These are phyloP conservation scores for Dendropsophus ebraccatus DNA, from an alignment of 2,113 vertebrate species.

Conservation along the genomic window DNA sequence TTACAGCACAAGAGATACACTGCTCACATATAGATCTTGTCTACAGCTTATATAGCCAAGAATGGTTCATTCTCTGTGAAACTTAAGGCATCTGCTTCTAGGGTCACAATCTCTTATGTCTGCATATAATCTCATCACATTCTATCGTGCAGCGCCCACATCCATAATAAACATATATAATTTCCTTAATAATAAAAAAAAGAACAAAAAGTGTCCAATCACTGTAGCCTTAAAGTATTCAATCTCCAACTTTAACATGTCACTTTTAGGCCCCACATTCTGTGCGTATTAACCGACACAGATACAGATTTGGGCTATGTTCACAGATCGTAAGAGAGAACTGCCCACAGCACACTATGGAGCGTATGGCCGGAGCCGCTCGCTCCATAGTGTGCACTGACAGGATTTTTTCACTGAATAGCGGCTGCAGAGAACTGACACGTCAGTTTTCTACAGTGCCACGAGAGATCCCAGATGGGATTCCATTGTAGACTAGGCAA, in stretches of 20 bases:
- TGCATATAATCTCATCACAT: background rate
- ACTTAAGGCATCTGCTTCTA: constrained; percentile 20
- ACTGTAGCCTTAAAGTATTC: background rate
- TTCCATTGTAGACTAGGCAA: too few relatives aligned
- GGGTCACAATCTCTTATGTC: background rate
- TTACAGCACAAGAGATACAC: background rate
- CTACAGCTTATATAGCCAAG: background rate
- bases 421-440: too few relatives aligned
- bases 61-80: background rate
- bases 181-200: background rate
- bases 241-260: background rate
- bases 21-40: background rate
- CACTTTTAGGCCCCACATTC: background rate
- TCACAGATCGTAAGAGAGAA: too few relatives aligned
- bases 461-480: too few relatives aligned
- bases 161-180: background rate
- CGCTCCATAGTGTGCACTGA: too few relatives aligned
- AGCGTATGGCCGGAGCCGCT: too few relatives aligned
- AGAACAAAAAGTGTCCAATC: background rate
- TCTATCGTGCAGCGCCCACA: background rate
- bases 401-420: too few relatives aligned
- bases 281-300: too few relatives aligned
- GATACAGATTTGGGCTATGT: too few relatives aligned
- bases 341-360: too few relatives aligned
- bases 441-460: too few relatives aligned